Base-by-base conservation (phyloP, 2,888 invertebrate species). In the Nematopogon swammerdamellus region DNA sequence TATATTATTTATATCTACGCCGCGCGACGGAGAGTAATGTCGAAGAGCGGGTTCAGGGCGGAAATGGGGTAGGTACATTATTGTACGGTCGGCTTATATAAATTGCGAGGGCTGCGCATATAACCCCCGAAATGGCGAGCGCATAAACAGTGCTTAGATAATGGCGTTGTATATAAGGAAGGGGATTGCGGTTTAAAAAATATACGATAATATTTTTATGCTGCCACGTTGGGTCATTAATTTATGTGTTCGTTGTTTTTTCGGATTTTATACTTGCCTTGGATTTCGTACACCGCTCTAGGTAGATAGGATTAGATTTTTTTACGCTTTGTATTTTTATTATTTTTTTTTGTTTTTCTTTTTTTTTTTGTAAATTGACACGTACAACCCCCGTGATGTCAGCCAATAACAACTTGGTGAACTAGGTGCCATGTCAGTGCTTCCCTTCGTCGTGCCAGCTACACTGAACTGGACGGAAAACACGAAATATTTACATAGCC, bases 1-100 rank as follows among this genome's bases (percentile, higher is more conserved):
- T 76, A 70, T 72, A 73, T 72, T 76, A 75, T 73, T 72, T 72
- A 73, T 73, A 70, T 67, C 63, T 65, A 63, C 60, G 60, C 67
- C 68, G 72, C 62, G 59, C 63, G 58, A 57, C 58, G 56, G 63
- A 67, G 68, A 65, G 68, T 70, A 68, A 70, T 70, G 66, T 69
- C 63, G 36, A 36, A 36, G 25, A 36, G 11, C 11, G 63, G 55
- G 63, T 60, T 65, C 62, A 61, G 59, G 59, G 63, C 56, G 65
- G 69, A 64, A 63, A 60, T 56, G 58, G 56, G 58, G 63, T 63
- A 61, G 58, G 63, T 63, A 61, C 61, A 68, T 70, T 68, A 67
- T 65, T 62, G 61, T 59, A 57, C 56, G 52, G 55, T 56, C 49
- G 19, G 53, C 45, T 51, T 50, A 51, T 54, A 52, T 54, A 54